Conservation (phyloP, 2,797 vertebrate species). For the Ispidina lecontei region DNA sequence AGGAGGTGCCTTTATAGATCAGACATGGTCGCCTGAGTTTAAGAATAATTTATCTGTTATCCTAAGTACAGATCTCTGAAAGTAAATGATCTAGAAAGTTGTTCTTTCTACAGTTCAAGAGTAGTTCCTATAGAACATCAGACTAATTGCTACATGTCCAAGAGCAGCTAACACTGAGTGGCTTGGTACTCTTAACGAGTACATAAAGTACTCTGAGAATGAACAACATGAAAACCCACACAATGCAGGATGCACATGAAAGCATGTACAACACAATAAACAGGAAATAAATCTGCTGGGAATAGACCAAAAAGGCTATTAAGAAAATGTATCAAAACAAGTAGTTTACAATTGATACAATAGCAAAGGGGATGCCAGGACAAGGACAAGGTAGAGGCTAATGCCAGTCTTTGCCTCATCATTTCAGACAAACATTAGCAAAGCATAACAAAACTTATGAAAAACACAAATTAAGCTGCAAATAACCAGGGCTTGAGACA, state of each 20-base stretch:
- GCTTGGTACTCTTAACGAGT: not conserved
- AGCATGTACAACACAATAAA: not conserved
- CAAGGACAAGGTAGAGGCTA: not conserved
- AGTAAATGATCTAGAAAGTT: not conserved
- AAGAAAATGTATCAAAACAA: not conserved
- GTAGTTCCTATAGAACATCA: not conserved
- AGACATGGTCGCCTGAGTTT: not conserved
- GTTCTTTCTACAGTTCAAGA: not conserved
- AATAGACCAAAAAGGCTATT: not conserved
- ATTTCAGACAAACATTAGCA: not conserved
- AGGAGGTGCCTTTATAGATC: not conserved
- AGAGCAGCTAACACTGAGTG: not conserved
- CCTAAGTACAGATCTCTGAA: not conserved
- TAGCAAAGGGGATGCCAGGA: not conserved
- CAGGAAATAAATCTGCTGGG: not conserved
- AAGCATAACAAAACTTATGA: not conserved
- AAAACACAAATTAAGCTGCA: not conserved
- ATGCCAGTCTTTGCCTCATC: not conserved
- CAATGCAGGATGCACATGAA: not conserved
- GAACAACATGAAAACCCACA: not conserved
- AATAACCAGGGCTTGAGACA: not conserved
- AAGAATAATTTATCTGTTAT: not conserved
- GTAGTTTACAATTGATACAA: not conserved
- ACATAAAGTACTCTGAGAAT: not conserved
- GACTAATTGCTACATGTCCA: not conserved